A percentile compares a stretch with the other conserved stretches of the same genome.
These are phyloP conservation scores for Kryptolebias marmoratus DNA, from an alignment of 2,113 vertebrate genomes.

Conservation along the genomic window DNA sequence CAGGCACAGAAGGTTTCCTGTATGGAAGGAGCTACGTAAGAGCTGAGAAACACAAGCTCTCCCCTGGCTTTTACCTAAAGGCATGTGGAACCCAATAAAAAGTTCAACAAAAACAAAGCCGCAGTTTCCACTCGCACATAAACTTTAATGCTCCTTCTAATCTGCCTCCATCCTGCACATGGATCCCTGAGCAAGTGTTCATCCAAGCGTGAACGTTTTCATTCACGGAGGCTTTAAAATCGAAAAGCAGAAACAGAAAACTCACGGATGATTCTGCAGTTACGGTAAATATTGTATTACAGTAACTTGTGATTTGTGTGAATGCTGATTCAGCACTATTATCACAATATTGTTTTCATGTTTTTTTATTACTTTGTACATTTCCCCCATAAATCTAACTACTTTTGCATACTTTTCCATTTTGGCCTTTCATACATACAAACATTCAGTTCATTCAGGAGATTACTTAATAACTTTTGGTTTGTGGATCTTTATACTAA, in stretches of 20 bases:
- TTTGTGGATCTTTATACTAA: too few species aligned
- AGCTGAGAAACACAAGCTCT: constrained; percentile 66
- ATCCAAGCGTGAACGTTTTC: background rate
- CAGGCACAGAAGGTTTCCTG: constrained; percentile 41
- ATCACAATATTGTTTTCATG: too few species aligned
- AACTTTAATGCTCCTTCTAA: constrained; percentile 68
- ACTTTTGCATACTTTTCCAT: background rate
- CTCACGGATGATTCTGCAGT: background rate
- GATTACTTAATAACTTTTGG: too few species aligned
- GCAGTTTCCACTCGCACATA: constrained; percentile 72
- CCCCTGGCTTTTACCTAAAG: constrained; percentile 58
- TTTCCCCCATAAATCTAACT: too few species aligned
- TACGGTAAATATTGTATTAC: background rate
- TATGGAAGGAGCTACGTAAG: constrained; percentile 49
- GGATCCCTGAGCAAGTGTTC: background rate
- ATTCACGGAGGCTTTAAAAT: constrained; percentile 3
- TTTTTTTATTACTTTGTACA: too few species aligned
- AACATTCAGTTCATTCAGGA: too few species aligned
- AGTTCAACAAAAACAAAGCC: constrained; percentile 62
- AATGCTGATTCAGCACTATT: too few species aligned
- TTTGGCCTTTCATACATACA: too few species aligned
- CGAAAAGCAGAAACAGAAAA: constrained; percentile 37
- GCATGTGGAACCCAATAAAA: constrained; percentile 62
- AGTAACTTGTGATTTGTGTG: background rate
- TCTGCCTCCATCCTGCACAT: constrained; percentile 33